Conservation (phyloP, 2,888 invertebrate species). For the Hypena proboscidalis region DNA sequence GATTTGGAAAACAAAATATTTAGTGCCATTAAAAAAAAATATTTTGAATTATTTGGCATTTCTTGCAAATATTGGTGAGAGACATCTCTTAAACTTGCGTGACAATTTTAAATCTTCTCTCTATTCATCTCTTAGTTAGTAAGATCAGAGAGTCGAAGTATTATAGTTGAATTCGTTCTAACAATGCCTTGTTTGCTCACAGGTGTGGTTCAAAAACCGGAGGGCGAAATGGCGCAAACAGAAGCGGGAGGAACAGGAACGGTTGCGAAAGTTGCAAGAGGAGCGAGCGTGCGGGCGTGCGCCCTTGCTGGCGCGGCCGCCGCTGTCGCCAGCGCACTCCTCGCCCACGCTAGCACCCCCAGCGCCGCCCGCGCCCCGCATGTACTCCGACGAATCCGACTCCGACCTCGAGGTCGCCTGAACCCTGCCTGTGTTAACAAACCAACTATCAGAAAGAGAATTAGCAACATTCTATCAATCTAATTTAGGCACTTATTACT, state of each 20-base stretch:
- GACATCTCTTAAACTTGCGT: too few relatives aligned
- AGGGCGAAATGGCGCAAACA: constrained; percentile 98
- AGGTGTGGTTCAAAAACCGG: constrained; percentile 99
- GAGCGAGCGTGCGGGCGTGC: constrained; percentile 86
- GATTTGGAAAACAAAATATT: too few relatives aligned
- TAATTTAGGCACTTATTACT: too few relatives aligned
- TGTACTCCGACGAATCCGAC: constrained; percentile 89
- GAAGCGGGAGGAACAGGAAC: constrained; percentile 94
- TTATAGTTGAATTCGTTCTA: too few relatives aligned
- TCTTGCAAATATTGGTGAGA: too few relatives aligned
- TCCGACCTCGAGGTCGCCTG: constrained; percentile 94
- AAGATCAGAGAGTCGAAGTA: too few relatives aligned
- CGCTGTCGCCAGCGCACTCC: constrained; percentile 51
- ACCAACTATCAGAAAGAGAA: constrained; percentile 9
- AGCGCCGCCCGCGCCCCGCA: constrained; percentile 64
- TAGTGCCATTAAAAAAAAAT: too few relatives aligned
- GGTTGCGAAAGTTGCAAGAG: constrained; percentile 92
- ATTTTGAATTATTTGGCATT: too few relatives aligned
- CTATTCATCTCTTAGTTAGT: too few relatives aligned
- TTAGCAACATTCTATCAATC: too few relatives aligned
- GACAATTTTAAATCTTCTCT: neutral
- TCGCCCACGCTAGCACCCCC: constrained; percentile 53
- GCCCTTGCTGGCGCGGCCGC: constrained; percentile 59
- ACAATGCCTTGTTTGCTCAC: constrained; percentile 58
- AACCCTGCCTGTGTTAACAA: constrained; percentile 8